Evolutionary conservation across 35 echinoderm and acorn worm genomes (phyloP).

Genomic region (Ophiothrix spiculata): DNA sequence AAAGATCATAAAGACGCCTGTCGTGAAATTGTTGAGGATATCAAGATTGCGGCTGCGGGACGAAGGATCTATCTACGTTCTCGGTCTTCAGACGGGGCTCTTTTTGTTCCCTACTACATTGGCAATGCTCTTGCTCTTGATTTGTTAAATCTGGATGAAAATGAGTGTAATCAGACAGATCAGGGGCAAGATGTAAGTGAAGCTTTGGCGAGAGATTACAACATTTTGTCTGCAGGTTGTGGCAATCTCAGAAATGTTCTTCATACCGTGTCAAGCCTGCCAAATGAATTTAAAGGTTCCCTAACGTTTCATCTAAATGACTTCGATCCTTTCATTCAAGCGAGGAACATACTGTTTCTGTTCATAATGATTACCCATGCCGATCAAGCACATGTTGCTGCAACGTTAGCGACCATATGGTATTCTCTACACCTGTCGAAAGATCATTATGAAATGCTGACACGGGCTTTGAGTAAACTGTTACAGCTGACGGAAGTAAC

Average conservation of each 20-base stretch:
- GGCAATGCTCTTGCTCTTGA: slow-evolving; percentile 24
- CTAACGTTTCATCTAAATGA: slow-evolving; percentile 39
- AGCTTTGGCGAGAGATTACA: not conserved
- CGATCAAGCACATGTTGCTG: not conserved
- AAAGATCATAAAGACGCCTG: slow-evolving; percentile 14
- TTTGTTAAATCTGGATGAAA: slow-evolving; percentile 30
- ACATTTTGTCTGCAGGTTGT: slow-evolving; percentile 41
- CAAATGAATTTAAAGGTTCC: slow-evolving; percentile 38
- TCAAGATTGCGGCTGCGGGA: not conserved
- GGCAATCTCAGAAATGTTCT: slow-evolving; percentile 52
- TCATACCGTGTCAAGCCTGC: slow-evolving; percentile 43
- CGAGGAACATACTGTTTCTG: slow-evolving; percentile 43
- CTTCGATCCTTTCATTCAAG: slow-evolving; percentile 37
- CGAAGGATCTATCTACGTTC: not conserved
- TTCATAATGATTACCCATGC: slow-evolving; percentile 24
- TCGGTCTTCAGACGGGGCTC: not conserved
- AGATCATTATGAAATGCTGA: slow-evolving; percentile 36
- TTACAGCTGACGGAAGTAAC: not conserved
- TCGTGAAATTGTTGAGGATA: not conserved
- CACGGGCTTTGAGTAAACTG: slow-evolving; percentile 16
- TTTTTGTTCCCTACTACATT: not conserved
- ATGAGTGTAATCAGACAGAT: slow-evolving; percentile 15
- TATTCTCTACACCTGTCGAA: slow-evolving; percentile 29
- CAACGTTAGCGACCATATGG: slow-evolving; percentile 32
- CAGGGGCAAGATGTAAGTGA: not conserved